Evolutionary conservation across 1,140 invertebrate species (phyloP), one percentile per base, ranked within the genome.

Genomic region (Drosophila sturtevanti): DNA sequence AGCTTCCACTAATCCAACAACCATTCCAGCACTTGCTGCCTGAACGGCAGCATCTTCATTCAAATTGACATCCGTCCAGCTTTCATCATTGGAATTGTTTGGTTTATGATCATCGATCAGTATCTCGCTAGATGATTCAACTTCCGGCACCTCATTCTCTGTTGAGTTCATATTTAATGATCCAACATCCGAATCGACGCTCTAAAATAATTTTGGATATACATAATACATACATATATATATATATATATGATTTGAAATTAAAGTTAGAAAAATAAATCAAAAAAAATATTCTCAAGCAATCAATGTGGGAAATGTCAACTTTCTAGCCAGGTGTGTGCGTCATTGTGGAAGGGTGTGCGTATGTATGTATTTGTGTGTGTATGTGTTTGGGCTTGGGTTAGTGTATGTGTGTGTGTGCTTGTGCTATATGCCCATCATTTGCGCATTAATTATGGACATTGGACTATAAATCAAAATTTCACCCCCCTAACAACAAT

Each of bases 11-110:
- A 74, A 27, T 0, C 85, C 85, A 9, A 70, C 77, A 4, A 90
- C 74, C 54, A 91, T 63, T 18, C 90, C 90, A 0, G 82, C 81
- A n/a, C 64, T 79, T 37, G 85, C 86, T 2, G 89, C 85, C 41
- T 91, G 90, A 1, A 91, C 89, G 18, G 95, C 95, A 0, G 94
- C 94, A 59, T 97, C 96, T 86, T 97, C 97, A 86, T 98, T 97
- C 31, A 98, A 92, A 92, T 97, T 98, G 34, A 98, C 97, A 86
- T 98, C 97, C 12, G 97, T 97, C 97, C 97, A 98, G 65, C 96
- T 97, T 80, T 97, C 96, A 82, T 98, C 97, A 41, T 94, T 94
- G 61, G 85, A 82, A 87, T 93, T 94, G 22, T 92, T 93, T 37
- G 94, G 95, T 72, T 96, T 95, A 78, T 95, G 96, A 81, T 95